phyloP scores from a whole-genome alignment of 2,888 invertebrate species.

The Biston stratarius region DNA sequence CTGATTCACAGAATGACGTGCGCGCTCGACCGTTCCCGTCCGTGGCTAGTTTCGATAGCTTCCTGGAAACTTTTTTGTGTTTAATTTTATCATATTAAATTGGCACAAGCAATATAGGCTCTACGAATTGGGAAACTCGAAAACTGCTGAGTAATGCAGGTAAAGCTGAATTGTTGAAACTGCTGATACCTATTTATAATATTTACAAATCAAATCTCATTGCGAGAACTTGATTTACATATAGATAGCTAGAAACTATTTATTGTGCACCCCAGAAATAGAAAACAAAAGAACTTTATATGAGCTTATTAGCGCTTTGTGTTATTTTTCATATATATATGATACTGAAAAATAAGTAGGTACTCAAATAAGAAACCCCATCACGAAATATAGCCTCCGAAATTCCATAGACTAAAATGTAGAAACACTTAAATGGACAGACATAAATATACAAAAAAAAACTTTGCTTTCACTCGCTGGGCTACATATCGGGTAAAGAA shows the following conservation, averaged over 20 bases:
- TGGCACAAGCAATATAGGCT: no score
- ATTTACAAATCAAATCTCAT: neutral
- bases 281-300: neutral
- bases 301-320: no score
- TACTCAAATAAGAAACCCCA: no score
- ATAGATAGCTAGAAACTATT: neutral
- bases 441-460: no score
- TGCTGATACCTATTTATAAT: neutral
- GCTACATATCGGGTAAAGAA: neutral
- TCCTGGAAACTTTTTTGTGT: slow-evolving; percentile 38
- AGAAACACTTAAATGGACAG: no score
- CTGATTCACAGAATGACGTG: slow-evolving; percentile 65
- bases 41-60: slow-evolving; percentile 32
- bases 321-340: no score
- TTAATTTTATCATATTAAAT: neutral
- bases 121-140: neutral
- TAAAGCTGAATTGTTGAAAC: neutral
- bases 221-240: neutral
- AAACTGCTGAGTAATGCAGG: slow-evolving; percentile 17
- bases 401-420: no score
- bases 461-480: no score
- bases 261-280: neutral
- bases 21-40: slow-evolving; percentile 43
- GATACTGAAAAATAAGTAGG: no score
- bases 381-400: no score